These are phyloP conservation scores for Heliconius cydno DNA, from an alignment of 2,888 invertebrate genomes.

Conservation along the genomic window DNA sequence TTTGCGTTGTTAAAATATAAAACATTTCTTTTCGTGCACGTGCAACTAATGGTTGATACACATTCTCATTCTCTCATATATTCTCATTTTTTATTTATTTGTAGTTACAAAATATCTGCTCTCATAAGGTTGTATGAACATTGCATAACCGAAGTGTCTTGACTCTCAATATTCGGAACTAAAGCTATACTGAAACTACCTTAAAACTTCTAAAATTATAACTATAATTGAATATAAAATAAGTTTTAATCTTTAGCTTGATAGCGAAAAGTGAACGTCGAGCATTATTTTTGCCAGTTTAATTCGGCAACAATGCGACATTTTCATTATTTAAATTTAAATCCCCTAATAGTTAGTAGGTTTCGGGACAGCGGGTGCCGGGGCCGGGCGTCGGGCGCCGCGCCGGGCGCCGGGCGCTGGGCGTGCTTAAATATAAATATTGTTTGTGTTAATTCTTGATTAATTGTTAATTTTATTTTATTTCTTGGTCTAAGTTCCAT, in stretches of 20 bases:
- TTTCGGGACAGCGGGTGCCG: conserved; percentile 30
- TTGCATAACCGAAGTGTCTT: too few relatives aligned
- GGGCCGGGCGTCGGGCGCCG: not conserved
- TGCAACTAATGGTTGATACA: too few relatives aligned
- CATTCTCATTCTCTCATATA: too few relatives aligned
- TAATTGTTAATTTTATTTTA: not conserved
- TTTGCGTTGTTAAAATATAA: not conserved
- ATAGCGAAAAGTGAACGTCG: conserved; percentile 10
- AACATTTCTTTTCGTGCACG: not conserved
- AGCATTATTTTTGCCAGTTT: conserved; percentile 36
- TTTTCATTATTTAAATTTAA: conserved; percentile 50
- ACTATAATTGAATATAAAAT: not conserved
- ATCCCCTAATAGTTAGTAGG: conserved; percentile 47
- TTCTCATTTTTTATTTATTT: too few relatives aligned
- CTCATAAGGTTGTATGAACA: too few relatives aligned
- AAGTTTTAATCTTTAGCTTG: not conserved
- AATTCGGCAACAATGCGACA: conserved; percentile 46
- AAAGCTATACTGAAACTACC: too few relatives aligned
- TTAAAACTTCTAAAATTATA: too few relatives aligned
- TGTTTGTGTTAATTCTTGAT: not conserved
- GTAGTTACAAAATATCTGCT: too few relatives aligned
- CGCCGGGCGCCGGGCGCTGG: conserved; percentile 13
- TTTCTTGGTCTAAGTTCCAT: not conserved
- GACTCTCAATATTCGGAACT: too few relatives aligned
- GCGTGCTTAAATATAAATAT: conserved; percentile 17